Conservation (phyloP, 2,797 vertebrate species). For the Jordanella pulchra region DNA sequence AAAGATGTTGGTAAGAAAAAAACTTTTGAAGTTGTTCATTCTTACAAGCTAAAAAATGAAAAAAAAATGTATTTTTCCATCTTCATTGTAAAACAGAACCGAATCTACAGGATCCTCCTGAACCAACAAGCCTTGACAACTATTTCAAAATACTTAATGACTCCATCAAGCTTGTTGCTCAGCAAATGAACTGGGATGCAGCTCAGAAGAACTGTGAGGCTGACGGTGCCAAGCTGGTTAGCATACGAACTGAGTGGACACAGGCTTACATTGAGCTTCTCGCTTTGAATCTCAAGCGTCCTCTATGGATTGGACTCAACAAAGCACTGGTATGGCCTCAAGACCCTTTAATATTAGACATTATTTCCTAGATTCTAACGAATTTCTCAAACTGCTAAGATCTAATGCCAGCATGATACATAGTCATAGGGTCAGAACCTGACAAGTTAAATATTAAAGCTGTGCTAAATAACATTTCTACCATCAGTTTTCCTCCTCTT, state of each 20-base stretch:
- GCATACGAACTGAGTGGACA: slow-evolving; percentile 80
- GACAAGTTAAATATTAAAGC: too few species aligned
- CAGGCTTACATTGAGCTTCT: slow-evolving; percentile 81
- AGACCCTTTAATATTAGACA: not conserved
- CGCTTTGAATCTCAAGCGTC: slow-evolving; percentile 69
- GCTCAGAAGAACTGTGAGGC: slow-evolving; percentile 77
- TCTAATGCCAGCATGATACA: not conserved
- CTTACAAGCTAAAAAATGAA: too few species aligned
- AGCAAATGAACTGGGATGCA: slow-evolving; percentile 84
- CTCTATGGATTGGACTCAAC: slow-evolving; percentile 92
- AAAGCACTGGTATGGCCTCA: slow-evolving; percentile 80
- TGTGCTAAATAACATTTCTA: too few species aligned
- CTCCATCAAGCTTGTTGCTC: slow-evolving; percentile 78
- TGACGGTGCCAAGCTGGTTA: slow-evolving; percentile 76
- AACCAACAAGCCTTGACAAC: slow-evolving; percentile 49
- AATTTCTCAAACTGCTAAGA: not conserved
- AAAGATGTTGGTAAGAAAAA: slow-evolving; percentile 54
- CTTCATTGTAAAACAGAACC: slow-evolving; percentile 44
- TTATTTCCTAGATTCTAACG: too few species aligned
- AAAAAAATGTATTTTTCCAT: not conserved
- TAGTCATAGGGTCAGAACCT: not conserved
- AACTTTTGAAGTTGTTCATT: accelerated
- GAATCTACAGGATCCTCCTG: not conserved
- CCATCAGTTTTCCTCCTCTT: too few species aligned
- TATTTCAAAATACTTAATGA: slow-evolving; percentile 73